Conservation (phyloP, 2,797 vertebrate genomes). For the Cuculus canorus region DNA sequence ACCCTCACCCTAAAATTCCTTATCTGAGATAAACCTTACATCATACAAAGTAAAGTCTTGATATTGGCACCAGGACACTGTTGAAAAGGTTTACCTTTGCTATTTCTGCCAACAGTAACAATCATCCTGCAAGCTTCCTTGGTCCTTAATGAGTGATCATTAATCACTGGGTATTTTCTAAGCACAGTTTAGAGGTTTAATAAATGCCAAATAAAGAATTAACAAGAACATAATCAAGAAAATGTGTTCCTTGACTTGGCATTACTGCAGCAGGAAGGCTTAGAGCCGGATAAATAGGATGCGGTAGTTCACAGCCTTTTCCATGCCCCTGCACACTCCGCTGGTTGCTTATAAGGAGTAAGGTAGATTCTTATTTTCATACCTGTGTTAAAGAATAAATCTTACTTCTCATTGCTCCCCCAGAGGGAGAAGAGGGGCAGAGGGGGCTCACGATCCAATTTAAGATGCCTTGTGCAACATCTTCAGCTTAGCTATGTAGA, state of each 20-base stretch:
- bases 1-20: background rate
- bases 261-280: conserved; percentile 42
- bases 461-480: background rate
- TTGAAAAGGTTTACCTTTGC: conserved; percentile 1
- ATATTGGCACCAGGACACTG: background rate
- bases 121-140: conserved; percentile 28
- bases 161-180: conserved; percentile 65
- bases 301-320: background rate
- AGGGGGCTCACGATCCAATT: background rate
- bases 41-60: background rate
- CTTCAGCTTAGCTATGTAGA: background rate
- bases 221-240: conserved; percentile 65
- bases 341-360: background rate
- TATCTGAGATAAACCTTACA: background rate
- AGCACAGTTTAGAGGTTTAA: conserved; percentile 63
- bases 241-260: conserved; percentile 61
- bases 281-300: conserved; percentile 14
- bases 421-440: background rate
- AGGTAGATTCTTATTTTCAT: background rate
- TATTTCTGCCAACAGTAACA: conserved; percentile 27
- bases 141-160: conserved; percentile 53
- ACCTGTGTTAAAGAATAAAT: background rate
- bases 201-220: conserved; percentile 71
- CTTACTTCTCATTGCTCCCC: background rate
- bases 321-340: background rate